A percentile compares a stretch with the other conserved stretches of the same genome.
phyloP scores from a whole-genome alignment of 2,888 invertebrate genomes.

The Ichneumon xanthorius region DNA sequence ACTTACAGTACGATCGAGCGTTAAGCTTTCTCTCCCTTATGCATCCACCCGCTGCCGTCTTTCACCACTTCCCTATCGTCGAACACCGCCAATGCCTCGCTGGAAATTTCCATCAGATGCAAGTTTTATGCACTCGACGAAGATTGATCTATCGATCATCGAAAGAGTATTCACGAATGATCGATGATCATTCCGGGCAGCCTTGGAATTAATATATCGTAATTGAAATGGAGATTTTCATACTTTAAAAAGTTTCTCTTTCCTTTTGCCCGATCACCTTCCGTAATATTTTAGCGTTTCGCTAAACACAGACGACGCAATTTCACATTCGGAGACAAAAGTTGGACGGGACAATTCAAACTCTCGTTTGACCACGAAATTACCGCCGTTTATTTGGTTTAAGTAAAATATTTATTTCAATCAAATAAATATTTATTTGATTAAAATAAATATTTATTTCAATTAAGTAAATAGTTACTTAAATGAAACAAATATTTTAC shows the following conservation, averaged over 20 bases:
- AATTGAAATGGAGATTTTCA: too few relatives aligned
- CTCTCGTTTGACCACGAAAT: conserved; percentile 4
- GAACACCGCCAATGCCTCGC: conserved; percentile 1
- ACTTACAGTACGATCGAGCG: conserved; percentile 28
- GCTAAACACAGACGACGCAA: not conserved
- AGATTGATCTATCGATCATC: conserved; percentile 12
- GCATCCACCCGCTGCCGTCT: conserved; percentile 24
- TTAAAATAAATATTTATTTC: too few relatives aligned
- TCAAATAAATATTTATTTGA: too few relatives aligned
- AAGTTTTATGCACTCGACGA: conserved; percentile 2
- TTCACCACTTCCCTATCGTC: conserved; percentile 14
- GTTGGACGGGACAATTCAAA: not conserved
- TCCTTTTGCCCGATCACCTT: too few relatives aligned
- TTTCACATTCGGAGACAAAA: not conserved
- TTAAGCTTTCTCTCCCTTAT: conserved; percentile 54
- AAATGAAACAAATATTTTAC: too few relatives aligned
- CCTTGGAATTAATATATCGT: too few relatives aligned
- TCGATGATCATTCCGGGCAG: not conserved
- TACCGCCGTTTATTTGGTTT: too few relatives aligned
- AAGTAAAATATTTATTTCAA: too few relatives aligned
- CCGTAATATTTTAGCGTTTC: not conserved
- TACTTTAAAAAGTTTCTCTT: too few relatives aligned
- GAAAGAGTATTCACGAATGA: not conserved
- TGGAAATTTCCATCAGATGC: conserved; percentile 1
- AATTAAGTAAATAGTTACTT: too few relatives aligned